These are phyloP conservation scores for Cossypha dichroa DNA, from an alignment of 2,797 vertebrate species.

Conservation along the genomic window DNA sequence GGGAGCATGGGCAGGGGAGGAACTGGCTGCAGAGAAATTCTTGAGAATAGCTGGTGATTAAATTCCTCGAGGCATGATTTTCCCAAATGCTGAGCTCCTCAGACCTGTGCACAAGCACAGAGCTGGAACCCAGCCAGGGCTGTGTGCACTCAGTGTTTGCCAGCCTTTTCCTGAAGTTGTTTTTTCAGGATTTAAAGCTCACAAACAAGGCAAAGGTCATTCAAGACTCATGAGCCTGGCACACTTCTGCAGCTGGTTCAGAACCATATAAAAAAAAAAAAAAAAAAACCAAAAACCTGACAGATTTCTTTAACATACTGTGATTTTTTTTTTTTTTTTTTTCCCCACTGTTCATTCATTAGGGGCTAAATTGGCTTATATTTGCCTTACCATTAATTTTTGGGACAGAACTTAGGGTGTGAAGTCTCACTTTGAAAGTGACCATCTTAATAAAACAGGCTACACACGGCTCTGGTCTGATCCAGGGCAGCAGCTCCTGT, in stretches of 20 bases:
- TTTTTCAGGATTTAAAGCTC: neutral
- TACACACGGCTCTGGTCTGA: neutral
- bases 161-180: neutral
- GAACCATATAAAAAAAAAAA: neutral
- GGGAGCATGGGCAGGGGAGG: neutral
- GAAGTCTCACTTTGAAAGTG: neutral
- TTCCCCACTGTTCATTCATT: neutral
- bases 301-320: neutral
- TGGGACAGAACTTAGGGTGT: rapidly evolving
- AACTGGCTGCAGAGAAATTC: neutral
- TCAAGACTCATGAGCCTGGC: neutral
- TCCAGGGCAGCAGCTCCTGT: neutral
- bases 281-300: neutral
- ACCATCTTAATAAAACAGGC: neutral
- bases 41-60: neutral
- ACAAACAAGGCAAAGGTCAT: neutral
- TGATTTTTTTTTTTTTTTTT: neutral
- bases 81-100: neutral
- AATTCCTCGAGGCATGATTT: neutral
- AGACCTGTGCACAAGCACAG: neutral
- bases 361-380: neutral
- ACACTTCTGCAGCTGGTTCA: neutral
- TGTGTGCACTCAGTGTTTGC: neutral
- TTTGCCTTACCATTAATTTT: neutral
- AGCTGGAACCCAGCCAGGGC: neutral